Percentiles rank a stretch among this genome's conserved stretches.
Evolutionary conservation across 2,113 vertebrate genomes (phyloP).

Genomic region (Narcine bancroftii): DNA sequence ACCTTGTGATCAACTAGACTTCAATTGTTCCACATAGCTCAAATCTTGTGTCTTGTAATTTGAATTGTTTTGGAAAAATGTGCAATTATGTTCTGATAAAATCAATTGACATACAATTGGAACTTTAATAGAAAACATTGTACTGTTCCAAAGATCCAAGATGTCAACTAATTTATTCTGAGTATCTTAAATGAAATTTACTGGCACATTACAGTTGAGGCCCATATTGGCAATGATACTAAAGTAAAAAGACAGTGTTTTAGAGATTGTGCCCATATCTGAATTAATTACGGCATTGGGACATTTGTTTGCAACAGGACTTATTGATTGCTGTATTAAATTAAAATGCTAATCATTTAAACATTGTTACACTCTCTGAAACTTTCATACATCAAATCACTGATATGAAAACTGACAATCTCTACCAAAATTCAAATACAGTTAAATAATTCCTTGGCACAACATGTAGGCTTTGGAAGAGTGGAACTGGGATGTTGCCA

Average conservation of each 20-base stretch:
- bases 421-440: neutral
- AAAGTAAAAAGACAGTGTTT: neutral
- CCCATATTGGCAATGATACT: neutral
- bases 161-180: neutral
- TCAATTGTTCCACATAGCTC: slow-evolving; percentile 6
- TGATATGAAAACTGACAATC: neutral
- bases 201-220: neutral
- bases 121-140: neutral
- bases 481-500: neutral
- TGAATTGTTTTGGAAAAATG: neutral
- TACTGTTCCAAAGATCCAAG: neutral
- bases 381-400: neutral
- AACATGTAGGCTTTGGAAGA: neutral
- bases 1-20: neutral
- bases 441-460: slow-evolving; percentile 4
- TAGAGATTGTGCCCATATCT: neutral
- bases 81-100: neutral
- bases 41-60: neutral
- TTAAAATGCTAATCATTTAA: neutral
- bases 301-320: neutral
- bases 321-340: neutral
- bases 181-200: neutral
- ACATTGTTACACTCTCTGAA: neutral
- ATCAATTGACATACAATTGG: neutral
- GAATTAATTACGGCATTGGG: neutral